Evolutionary conservation across 53 echinoderm and acorn worm species (phyloP).

Genomic region (Holothuria scabra): DNA sequence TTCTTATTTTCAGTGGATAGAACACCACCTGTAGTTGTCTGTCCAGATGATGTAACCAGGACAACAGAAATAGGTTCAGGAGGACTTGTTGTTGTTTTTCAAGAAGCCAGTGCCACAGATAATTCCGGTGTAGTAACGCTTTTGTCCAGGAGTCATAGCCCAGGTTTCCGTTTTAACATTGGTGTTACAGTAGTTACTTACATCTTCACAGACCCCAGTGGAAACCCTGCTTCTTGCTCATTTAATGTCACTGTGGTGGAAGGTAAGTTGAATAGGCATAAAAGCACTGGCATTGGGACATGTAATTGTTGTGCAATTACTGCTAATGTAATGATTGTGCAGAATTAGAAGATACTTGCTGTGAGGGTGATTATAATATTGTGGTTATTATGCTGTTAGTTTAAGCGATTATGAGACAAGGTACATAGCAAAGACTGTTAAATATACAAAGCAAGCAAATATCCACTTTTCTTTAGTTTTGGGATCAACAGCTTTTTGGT

Average conservation of each 20-base stretch:
- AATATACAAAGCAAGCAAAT: no score
- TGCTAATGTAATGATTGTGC: no score
- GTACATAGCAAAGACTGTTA: no score
- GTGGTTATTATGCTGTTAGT: no score
- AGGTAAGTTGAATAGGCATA: neutral
- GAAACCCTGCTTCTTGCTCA: conserved; percentile 41
- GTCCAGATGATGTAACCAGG: neutral
- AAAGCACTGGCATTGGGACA: no score
- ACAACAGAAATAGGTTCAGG: conserved; percentile 19
- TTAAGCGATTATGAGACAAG: no score
- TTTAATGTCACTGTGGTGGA: conserved; percentile 13
- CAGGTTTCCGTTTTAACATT: conserved; percentile 19
- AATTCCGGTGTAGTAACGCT: neutral
- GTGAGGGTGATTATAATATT: no score
- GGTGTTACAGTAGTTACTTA: conserved; percentile 62
- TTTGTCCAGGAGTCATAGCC: neutral
- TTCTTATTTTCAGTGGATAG: conserved; percentile 6
- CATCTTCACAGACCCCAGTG: conserved; percentile 49
- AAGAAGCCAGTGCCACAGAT: conserved; percentile 12
- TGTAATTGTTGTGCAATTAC: no score
- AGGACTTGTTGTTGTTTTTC: neutral
- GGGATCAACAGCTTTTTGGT: no score
- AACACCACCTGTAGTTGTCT: conserved; percentile 22
- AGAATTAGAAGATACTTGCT: no score
- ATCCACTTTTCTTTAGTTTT: no score